These are phyloP conservation scores for Stomorhina lunata DNA, from an alignment of 2,888 invertebrate genomes.

Conservation along the genomic window DNA sequence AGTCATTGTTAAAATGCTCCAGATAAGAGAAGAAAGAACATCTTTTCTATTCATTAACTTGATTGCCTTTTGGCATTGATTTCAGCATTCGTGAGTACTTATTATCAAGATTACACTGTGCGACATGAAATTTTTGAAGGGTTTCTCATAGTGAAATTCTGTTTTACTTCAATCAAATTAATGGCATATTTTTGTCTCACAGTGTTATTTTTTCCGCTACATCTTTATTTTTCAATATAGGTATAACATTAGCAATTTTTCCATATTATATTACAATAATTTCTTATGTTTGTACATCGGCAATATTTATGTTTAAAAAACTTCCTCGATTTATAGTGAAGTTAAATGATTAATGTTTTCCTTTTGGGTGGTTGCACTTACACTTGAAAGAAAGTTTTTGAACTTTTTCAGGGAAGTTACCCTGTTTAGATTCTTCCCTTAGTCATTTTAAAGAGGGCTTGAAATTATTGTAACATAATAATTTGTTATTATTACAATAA, in stretches of 20 bases:
- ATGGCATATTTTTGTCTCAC: too few relatives aligned
- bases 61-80: conserved; percentile 8
- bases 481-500: conserved; percentile 39
- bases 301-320: background rate
- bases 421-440: background rate
- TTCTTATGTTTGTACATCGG: background rate
- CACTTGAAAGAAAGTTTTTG: background rate
- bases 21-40: conserved; percentile 21
- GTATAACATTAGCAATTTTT: background rate
- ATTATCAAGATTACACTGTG: background rate
- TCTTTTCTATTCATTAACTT: background rate
- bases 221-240: background rate
- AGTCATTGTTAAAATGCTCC: background rate
- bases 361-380: background rate
- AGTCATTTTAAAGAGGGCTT: background rate
- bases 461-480: conserved; percentile 34
- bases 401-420: background rate
- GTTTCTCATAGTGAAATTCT: too few relatives aligned
- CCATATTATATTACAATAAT: background rate
- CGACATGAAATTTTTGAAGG: too few relatives aligned
- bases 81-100: background rate
- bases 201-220: too few relatives aligned
- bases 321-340: background rate
- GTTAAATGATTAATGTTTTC: conserved; percentile 62
- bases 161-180: too few relatives aligned